A percentile compares a stretch with the other conserved stretches of the same genome.
phyloP scores from a whole-genome alignment of 2,113 vertebrate species.

The Gymnobelideus leadbeateri region DNA sequence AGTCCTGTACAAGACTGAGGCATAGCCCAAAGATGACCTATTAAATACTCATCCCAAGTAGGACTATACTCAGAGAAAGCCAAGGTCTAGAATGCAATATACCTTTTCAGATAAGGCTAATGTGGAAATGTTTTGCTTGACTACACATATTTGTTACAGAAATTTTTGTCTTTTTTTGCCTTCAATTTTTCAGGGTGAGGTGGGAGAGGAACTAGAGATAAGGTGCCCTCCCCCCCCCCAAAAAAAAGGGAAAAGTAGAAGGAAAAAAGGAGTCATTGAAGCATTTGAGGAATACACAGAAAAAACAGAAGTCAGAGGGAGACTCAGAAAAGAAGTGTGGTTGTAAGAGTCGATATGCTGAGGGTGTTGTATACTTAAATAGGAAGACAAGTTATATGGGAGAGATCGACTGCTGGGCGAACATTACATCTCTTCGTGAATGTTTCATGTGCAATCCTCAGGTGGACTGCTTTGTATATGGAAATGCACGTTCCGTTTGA shows the following conservation, averaged over 20 bases:
- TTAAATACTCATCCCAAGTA: background rate
- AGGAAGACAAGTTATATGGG: background rate
- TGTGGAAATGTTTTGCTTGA: background rate
- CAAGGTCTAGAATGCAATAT: background rate
- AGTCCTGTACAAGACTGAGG: background rate
- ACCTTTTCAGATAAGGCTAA: background rate
- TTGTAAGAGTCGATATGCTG: background rate
- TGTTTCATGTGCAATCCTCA: background rate
- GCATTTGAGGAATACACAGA: background rate
- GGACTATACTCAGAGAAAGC: background rate
- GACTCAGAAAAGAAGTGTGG: background rate
- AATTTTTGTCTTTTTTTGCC: background rate
- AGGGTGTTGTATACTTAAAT: background rate
- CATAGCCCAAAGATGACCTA: background rate
- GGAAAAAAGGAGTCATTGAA: background rate
- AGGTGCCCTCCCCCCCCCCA: background rate
- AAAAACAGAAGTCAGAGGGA: background rate
- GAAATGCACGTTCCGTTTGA: background rate
- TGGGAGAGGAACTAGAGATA: constrained; percentile 15
- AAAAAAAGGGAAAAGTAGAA: background rate
- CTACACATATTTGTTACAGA: background rate
- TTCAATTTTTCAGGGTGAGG: background rate
- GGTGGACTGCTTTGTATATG: background rate
- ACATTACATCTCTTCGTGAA: too few species aligned
- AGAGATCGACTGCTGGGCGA: background rate